A percentile compares a stretch with the other conserved stretches of the same genome.
Evolutionary conservation across 2,888 invertebrate genomes (phyloP).

Genomic region (Oasisia sp.): DNA sequence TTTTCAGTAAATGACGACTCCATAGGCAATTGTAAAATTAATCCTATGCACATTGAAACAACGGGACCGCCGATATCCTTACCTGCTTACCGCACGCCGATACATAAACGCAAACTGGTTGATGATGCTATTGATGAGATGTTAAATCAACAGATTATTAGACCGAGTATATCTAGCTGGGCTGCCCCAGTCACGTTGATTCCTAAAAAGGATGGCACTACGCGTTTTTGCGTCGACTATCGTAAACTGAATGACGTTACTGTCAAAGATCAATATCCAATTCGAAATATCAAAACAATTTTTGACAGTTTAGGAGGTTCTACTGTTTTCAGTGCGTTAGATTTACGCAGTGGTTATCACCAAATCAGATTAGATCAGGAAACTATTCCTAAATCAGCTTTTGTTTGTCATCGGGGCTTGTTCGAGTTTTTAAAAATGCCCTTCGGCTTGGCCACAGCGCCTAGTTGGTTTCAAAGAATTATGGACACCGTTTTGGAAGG

Average conservation of each 20-base stretch:
- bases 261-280: slow-evolving; percentile 25
- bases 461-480: slow-evolving; percentile 26
- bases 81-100: slow-evolving; percentile 28
- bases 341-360: slow-evolving; percentile 28
- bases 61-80: slow-evolving; percentile 22
- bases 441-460: slow-evolving; percentile 30
- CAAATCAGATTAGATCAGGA: slow-evolving; percentile 26
- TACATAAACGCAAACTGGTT: slow-evolving; percentile 25
- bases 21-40: not conserved
- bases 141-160: slow-evolving; percentile 24
- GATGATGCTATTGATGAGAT: slow-evolving; percentile 30
- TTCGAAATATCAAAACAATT: slow-evolving; percentile 29
- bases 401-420: slow-evolving; percentile 27
- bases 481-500: slow-evolving; percentile 25
- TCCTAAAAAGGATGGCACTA: slow-evolving; percentile 33
- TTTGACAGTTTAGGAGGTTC: slow-evolving; percentile 28
- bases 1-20: slow-evolving; percentile 18
- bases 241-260: slow-evolving; percentile 29
- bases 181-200: slow-evolving; percentile 29
- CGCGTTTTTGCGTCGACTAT: slow-evolving; percentile 34
- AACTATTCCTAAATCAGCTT: slow-evolving; percentile 29
- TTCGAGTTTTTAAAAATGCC: slow-evolving; percentile 30
- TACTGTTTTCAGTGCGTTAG: slow-evolving; percentile 22
- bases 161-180: slow-evolving; percentile 23
- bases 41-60: not conserved